phyloP scores from a whole-genome alignment of 2,888 invertebrate genomes.

The Campoplex nolae region DNA sequence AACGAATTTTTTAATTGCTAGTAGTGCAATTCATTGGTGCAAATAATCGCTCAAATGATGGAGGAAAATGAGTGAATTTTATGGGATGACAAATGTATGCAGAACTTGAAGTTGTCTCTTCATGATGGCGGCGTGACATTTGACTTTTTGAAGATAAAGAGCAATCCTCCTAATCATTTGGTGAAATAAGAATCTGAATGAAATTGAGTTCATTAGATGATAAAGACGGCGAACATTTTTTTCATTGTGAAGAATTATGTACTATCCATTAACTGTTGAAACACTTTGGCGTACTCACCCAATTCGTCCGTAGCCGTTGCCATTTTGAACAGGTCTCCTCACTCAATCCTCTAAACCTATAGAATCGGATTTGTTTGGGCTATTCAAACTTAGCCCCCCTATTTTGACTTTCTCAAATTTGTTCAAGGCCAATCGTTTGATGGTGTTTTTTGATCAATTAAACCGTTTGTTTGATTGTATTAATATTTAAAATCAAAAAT shows the following conservation, averaged over 20 bases:
- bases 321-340: conserved; percentile 77
- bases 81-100: conserved; percentile 24
- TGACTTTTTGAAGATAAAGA: conserved; percentile 70
- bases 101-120: conserved; percentile 72
- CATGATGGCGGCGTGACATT: conserved; percentile 77
- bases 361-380: background rate
- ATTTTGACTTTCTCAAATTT: too few relatives aligned
- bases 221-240: background rate
- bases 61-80: background rate
- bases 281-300: conserved; percentile 77
- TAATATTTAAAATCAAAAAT: too few relatives aligned
- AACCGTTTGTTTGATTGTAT: too few relatives aligned
- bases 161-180: conserved; percentile 48
- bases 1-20: background rate
- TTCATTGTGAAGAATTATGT: background rate
- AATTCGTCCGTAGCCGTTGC: conserved; percentile 82
- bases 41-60: background rate
- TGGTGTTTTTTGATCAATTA: too few relatives aligned
- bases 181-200: background rate
- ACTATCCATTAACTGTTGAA: conserved; percentile 41
- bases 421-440: too few relatives aligned
- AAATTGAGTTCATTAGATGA: conserved; percentile 1
- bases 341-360: background rate
- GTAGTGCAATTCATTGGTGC: background rate
- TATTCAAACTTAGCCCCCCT: too few relatives aligned